These are phyloP conservation scores for Drosophila mercatorum DNA, from an alignment of 2,888 invertebrate species.

Conservation along the genomic window DNA sequence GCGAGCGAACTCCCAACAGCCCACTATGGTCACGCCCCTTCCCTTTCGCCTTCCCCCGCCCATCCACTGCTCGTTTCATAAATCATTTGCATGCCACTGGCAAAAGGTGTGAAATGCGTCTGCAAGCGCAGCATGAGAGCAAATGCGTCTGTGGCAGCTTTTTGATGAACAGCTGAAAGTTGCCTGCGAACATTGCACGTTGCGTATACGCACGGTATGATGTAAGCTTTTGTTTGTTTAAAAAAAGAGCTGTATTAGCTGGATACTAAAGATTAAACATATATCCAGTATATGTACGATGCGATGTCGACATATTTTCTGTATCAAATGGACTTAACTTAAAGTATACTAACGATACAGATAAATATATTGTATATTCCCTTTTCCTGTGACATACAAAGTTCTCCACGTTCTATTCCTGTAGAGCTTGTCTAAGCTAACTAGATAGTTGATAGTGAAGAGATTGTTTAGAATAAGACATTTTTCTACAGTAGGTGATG, in stretches of 20 bases:
- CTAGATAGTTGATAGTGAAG: too few relatives aligned
- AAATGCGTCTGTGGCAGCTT: slow-evolving; percentile 18
- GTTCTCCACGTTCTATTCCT: too few relatives aligned
- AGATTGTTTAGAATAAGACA: too few relatives aligned
- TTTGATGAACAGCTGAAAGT: slow-evolving; percentile 15
- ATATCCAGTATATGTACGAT: not conserved
- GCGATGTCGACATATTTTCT: too few relatives aligned
- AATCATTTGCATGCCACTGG: slow-evolving; percentile 51
- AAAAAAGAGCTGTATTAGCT: not conserved
- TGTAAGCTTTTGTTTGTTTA: too few relatives aligned
- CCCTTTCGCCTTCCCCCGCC: too few relatives aligned
- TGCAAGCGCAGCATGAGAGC: slow-evolving; percentile 1
- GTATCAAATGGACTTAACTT: too few relatives aligned
- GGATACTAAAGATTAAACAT: not conserved
- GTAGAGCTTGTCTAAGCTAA: too few relatives aligned
- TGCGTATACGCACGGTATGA: slow-evolving; percentile 20
- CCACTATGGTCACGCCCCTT: not conserved
- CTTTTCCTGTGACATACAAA: too few relatives aligned
- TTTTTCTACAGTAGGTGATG: too few relatives aligned
- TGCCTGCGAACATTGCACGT: slow-evolving; percentile 25
- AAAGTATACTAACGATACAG: too few relatives aligned
- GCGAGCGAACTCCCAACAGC: slow-evolving; percentile 2
- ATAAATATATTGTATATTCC: too few relatives aligned
- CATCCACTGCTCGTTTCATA: slow-evolving; percentile 28
- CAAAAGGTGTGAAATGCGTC: slow-evolving; percentile 27